phyloP scores from a whole-genome alignment of 2,797 vertebrate genomes.

The Notamacropus eugenii region DNA sequence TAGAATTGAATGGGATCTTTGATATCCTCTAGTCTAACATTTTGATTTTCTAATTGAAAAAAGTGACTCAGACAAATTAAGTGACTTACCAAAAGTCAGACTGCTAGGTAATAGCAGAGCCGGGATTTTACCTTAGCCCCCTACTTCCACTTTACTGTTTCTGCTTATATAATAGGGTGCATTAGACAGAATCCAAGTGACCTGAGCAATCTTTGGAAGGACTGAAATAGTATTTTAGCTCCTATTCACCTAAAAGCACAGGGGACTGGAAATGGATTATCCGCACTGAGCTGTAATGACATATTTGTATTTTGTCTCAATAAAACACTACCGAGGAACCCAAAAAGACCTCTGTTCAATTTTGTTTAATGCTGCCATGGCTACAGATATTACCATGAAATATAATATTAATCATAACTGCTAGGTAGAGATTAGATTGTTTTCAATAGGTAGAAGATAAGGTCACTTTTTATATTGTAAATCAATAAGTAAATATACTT shows the following conservation, averaged over 20 bases:
- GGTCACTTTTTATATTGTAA: neutral
- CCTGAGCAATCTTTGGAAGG: neutral
- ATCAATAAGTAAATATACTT: neutral
- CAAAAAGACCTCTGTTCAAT: neutral
- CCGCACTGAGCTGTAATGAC: neutral
- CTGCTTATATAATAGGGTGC: neutral
- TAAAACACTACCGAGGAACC: neutral
- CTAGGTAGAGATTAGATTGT: neutral
- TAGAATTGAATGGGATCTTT: neutral
- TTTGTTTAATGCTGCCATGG: neutral
- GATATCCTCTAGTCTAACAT: neutral
- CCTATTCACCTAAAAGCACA: neutral
- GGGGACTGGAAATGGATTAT: neutral
- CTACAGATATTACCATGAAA: neutral
- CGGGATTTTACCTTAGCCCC: neutral
- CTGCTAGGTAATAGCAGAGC: neutral
- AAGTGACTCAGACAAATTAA: neutral
- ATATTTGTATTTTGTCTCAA: neutral
- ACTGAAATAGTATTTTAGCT: neutral
- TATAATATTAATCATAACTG: neutral
- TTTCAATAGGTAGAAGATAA: neutral
- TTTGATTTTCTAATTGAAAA: neutral
- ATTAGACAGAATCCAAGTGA: neutral
- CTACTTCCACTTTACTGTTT: neutral
- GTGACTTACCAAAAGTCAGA: neutral